Conservation (phyloP, 2,888 invertebrate genomes). For the Polydrusus cervinus region DNA sequence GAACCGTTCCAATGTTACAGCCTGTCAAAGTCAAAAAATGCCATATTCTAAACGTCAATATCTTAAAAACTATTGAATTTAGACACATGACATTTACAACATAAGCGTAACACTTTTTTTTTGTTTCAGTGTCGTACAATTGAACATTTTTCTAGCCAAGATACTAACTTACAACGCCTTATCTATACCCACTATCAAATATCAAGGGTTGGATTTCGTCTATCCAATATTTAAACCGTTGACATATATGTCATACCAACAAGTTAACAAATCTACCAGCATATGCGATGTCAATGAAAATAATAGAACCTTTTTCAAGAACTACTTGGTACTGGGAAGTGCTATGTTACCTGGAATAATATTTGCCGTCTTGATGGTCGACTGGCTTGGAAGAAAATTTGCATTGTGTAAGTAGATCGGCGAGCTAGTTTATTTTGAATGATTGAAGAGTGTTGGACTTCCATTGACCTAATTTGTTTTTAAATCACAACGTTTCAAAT, state of each 20-base stretch:
- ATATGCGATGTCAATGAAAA: constrained; percentile 50
- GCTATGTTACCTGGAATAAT: constrained; percentile 59
- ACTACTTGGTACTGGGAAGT: constrained; percentile 57
- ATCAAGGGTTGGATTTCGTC: constrained; percentile 37
- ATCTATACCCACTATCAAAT: neutral
- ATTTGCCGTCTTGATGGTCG: constrained; percentile 56
- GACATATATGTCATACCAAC: neutral
- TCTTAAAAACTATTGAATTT: no score
- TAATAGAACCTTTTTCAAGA: constrained; percentile 51
- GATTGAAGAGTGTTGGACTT: no score
- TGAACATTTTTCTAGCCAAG: constrained; percentile 57
- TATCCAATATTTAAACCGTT: constrained; percentile 35
- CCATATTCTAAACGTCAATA: no score
- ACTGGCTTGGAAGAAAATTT: constrained; percentile 59
- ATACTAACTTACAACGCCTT: constrained; percentile 11
- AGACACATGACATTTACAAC: no score
- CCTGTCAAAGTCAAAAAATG: no score
- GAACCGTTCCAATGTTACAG: no score
- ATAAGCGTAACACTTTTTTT: no score
- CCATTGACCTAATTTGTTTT: no score
- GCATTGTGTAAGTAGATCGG: constrained; percentile 56
- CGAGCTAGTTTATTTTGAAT: neutral
- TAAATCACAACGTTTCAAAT: neutral
- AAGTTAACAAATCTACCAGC: constrained; percentile 13
- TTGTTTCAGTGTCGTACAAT: constrained; percentile 47